Percentiles rank a stretch among this genome's conserved stretches.
These are phyloP conservation scores for Bhutanitis thaidina DNA, from an alignment of 2,888 invertebrate genomes.

Conservation along the genomic window DNA sequence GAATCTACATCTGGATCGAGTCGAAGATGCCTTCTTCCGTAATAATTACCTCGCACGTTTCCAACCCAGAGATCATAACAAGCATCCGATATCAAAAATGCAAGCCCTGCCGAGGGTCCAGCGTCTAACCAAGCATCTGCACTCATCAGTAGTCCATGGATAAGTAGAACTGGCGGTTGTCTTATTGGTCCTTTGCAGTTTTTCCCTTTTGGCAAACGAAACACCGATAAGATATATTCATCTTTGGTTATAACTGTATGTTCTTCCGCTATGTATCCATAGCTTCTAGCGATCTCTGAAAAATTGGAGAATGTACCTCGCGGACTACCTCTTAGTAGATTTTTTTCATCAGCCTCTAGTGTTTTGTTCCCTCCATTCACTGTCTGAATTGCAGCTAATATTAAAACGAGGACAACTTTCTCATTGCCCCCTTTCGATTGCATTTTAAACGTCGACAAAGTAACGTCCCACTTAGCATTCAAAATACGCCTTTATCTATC, in stretches of 20 bases:
- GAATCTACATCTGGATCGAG: constrained; percentile 44
- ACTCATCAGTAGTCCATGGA: constrained; percentile 57
- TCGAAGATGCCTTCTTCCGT: constrained; percentile 74
- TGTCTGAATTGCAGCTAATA: too few relatives aligned
- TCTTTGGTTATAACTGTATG: constrained; percentile 51
- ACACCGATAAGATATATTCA: constrained; percentile 51
- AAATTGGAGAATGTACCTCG: constrained; percentile 35
- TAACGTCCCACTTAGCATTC: too few relatives aligned
- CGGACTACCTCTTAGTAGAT: not conserved
- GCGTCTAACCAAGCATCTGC: constrained; percentile 55
- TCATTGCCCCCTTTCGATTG: too few relatives aligned
- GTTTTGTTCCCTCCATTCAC: too few relatives aligned
- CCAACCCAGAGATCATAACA: constrained; percentile 47
- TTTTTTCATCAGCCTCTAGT: not conserved
- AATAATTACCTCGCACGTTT: constrained; percentile 56
- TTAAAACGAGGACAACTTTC: too few relatives aligned
- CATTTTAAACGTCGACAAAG: too few relatives aligned
- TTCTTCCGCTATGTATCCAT: constrained; percentile 50
- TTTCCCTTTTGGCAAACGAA: constrained; percentile 40
- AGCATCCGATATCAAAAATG: constrained; percentile 35
- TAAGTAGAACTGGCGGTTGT: constrained; percentile 48
- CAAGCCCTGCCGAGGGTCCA: constrained; percentile 41
- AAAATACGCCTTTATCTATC: too few relatives aligned
- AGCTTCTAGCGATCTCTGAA: constrained; percentile 36
- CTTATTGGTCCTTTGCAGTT: constrained; percentile 33